These are phyloP conservation scores for Eurytoma californica DNA, from an alignment of 2,888 invertebrate genomes.

Conservation along the genomic window DNA sequence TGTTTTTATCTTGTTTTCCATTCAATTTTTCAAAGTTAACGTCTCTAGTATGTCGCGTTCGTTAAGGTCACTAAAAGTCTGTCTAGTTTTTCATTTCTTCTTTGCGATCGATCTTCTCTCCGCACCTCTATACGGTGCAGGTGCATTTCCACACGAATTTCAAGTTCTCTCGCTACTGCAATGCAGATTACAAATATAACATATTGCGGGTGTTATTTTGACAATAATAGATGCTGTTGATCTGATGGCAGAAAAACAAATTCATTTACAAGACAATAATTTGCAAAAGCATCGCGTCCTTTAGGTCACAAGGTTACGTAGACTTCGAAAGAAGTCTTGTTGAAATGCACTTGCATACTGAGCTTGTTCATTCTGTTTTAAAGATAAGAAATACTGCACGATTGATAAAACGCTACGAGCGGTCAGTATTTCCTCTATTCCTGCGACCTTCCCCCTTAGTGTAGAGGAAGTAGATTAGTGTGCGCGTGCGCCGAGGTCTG, in stretches of 20 bases:
- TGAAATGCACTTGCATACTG: constrained; percentile 66
- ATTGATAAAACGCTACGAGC: constrained; percentile 56
- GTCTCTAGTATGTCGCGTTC: constrained; percentile 43
- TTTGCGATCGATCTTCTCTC: constrained; percentile 22
- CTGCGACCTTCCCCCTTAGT: too few relatives aligned
- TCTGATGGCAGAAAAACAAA: neutral
- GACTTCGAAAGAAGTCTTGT: constrained; percentile 39
- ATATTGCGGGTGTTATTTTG: neutral
- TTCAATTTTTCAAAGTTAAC: constrained; percentile 22
- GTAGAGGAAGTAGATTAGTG: neutral
- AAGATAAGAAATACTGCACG: constrained; percentile 67
- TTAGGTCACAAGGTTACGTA: neutral
- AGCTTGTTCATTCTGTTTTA: constrained; percentile 59
- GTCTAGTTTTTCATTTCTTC: neutral
- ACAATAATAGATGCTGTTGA: too few relatives aligned
- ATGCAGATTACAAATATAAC: neutral
- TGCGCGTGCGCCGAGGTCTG: neutral
- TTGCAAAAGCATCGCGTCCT: neutral
- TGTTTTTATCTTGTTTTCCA: constrained; percentile 38
- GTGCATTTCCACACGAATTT: constrained; percentile 32
- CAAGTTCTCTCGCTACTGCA: neutral
- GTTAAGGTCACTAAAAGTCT: constrained; percentile 37
- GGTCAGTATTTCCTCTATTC: neutral
- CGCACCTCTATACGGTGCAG: constrained; percentile 4
- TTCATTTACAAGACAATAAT: neutral